Evolutionary conservation across 2,113 vertebrate species (phyloP).

Genomic region (Monopterus albus): DNA sequence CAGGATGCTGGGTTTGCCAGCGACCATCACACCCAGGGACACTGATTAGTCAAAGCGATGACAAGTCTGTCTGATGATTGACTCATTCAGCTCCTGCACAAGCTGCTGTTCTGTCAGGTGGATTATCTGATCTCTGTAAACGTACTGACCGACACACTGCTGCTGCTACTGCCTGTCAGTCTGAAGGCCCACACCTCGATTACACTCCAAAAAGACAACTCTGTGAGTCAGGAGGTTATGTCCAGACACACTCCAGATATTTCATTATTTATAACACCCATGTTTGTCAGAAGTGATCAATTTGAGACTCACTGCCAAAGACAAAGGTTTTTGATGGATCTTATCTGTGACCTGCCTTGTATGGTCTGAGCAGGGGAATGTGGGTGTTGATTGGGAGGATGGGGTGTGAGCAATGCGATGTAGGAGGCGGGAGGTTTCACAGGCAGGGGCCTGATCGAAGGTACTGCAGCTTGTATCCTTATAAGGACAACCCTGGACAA

Average conservation of each 20-base stretch:
- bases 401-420: conserved; percentile 61
- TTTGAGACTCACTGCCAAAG: not conserved
- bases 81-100: conserved; percentile 6
- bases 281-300: not conserved
- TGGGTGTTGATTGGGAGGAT: conserved; percentile 57
- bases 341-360: conserved; percentile 59
- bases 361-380: conserved; percentile 55
- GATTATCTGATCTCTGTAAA: not conserved
- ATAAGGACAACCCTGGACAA: conserved; percentile 72
- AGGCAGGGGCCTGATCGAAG: conserved; percentile 48
- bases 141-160: not conserved
- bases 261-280: no score
- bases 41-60: conserved; percentile 38
- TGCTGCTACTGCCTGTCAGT: not conserved
- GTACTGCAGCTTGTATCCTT: conserved; percentile 62
- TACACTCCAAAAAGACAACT: not conserved
- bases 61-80: conserved; percentile 24
- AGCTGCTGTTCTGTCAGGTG: not conserved
- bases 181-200: not conserved
- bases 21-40: not conserved
- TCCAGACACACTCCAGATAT: no score
- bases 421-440: conserved; percentile 49
- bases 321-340: conserved; percentile 1
- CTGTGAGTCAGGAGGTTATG: no score
- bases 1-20: not conserved